Evolutionary conservation across 2,797 vertebrate genomes (phyloP), one percentile per base, ranked within the genome.

Genomic region (Pseudomugil gertrudae): DNA sequence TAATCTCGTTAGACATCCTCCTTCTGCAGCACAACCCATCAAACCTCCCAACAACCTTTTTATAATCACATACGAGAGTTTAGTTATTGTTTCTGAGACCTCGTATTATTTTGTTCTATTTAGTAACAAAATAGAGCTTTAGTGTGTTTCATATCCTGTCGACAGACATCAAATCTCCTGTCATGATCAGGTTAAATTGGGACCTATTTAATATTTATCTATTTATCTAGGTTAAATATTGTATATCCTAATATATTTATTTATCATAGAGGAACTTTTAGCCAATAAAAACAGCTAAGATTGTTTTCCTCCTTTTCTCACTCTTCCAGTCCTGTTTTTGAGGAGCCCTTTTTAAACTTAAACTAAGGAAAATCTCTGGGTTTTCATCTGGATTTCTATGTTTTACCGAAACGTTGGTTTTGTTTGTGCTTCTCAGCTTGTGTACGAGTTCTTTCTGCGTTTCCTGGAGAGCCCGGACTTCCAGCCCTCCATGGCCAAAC

Each of bases 381-480:
- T 51, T 51, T 51, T 51, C 4, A 15, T 27, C 48, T 15, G 26
- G 17, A 13, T 51, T 51, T 14, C 48, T 27, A 15, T 55, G 9
- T 52, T 59, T 36, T 13, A 32, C 10, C 21, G 15, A 32, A 76
- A 61, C 57, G 32, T 53, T n/a, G 47, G 51, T 24, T 73, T 11
- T 56, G 48, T 72, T 48, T 73, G 19, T 36, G 10, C 56, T 21
- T 15, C 1, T 61, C 27, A 97, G 96, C 90, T 97, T 87, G 96
- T 97, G 19, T 97, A 97, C 54, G 96, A 97, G 86, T 97, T 97
- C 89, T 97, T 97, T 85, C 94, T 97, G 79, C 95, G 96, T 71
- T 97, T 97, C 89, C 91, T 97, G 87, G 96, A 97, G 92, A 96
- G 96, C 83, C 95, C 95, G 2, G 96, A 97, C 89, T 97, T 97